These are phyloP conservation scores for Dromius quadrimaculatus DNA, from an alignment of 2,888 invertebrate genomes.

Conservation along the genomic window DNA sequence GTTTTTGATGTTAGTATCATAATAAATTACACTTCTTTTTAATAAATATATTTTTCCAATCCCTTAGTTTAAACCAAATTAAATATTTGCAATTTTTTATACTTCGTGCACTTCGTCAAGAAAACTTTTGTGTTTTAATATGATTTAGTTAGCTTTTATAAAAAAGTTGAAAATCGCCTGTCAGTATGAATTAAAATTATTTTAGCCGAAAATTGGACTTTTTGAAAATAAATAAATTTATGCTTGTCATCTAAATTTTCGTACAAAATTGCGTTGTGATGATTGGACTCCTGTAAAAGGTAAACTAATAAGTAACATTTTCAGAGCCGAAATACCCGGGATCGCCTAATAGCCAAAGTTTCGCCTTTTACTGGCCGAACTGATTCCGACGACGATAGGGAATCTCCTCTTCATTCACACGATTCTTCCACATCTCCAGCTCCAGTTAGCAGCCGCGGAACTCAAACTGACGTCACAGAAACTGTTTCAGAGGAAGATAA, in stretches of 20 bases:
- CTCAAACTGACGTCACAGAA: slow-evolving; percentile 68
- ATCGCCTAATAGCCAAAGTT: slow-evolving; percentile 58
- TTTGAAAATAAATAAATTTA: slow-evolving; percentile 1
- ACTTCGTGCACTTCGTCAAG: no score
- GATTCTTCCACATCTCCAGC: neutral
- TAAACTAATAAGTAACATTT: slow-evolving; percentile 10
- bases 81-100: no score
- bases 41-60: no score
- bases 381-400: slow-evolving; percentile 37
- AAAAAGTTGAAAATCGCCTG: no score
- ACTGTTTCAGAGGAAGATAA: slow-evolving; percentile 66
- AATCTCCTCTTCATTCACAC: slow-evolving; percentile 17
- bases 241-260: slow-evolving; percentile 28
- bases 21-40: no score
- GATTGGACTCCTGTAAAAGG: neutral
- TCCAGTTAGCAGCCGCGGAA: slow-evolving; percentile 62
- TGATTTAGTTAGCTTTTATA: no score
- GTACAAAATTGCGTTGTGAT: slow-evolving; percentile 21
- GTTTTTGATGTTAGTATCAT: no score
- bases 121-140: no score
- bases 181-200: no score
- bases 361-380: slow-evolving; percentile 57
- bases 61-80: no score
- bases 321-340: slow-evolving; percentile 18
- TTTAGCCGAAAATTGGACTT: no score